Evolutionary conservation across 2,113 vertebrate genomes (phyloP).

Genomic region (Hemibagrus wyckioides): DNA sequence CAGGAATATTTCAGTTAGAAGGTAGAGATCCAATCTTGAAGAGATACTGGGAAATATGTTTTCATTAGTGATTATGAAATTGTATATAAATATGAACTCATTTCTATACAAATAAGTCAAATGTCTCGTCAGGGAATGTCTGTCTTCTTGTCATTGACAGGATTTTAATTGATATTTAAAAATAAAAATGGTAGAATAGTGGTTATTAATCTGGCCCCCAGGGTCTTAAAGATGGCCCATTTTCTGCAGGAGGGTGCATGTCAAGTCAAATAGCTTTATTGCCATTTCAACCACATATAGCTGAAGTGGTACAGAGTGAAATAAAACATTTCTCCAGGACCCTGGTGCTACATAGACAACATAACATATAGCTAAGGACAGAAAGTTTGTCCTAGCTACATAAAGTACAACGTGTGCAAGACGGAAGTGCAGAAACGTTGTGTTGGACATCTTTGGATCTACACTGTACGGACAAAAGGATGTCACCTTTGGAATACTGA

Average conservation of each 20-base stretch:
- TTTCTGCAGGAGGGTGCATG: not conserved
- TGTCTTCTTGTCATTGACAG: not conserved
- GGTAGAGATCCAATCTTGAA: not conserved
- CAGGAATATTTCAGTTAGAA: not conserved
- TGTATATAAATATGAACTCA: not conserved
- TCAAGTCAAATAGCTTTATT: no score
- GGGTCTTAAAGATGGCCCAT: not conserved
- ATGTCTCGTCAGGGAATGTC: not conserved
- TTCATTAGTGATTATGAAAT: not conserved
- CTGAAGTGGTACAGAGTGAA: no score
- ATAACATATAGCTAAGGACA: no score
- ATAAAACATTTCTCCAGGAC: no score
- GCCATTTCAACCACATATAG: no score
- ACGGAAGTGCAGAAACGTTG: no score
- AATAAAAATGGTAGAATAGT: not conserved
- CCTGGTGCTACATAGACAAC: no score
- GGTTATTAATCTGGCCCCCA: not conserved
- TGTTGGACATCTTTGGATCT: no score
- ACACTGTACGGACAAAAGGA: not conserved
- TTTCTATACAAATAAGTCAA: not conserved
- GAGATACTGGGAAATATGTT: not conserved
- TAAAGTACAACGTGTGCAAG: no score
- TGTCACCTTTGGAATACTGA: not conserved
- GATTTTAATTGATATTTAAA: not conserved
- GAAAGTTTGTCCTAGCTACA: no score